Evolutionary conservation across 2,113 vertebrate genomes (phyloP).

Genomic region (Physeter macrocephalus): DNA sequence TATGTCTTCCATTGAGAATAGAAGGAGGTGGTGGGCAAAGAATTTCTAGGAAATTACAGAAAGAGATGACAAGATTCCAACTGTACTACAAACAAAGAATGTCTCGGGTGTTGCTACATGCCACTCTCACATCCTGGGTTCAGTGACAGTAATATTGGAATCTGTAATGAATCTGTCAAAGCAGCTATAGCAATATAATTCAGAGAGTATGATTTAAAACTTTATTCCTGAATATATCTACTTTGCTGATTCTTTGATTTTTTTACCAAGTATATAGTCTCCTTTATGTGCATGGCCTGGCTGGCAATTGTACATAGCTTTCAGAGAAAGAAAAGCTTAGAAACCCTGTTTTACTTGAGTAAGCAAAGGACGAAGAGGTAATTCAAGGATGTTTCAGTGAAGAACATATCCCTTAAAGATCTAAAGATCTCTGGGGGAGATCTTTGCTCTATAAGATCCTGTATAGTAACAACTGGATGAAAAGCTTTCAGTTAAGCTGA

Average conservation of each 20-base stretch:
- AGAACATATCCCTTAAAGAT: not conserved
- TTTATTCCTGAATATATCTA: not conserved
- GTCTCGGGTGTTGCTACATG: not conserved
- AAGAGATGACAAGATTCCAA: not conserved
- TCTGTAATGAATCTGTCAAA: not conserved
- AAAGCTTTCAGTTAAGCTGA: not conserved
- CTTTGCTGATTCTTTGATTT: not conserved
- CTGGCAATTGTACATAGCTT: not conserved
- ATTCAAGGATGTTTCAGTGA: not conserved
- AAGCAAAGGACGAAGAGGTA: not conserved
- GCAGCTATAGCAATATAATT: not conserved
- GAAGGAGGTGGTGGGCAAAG: conserved; percentile 47
- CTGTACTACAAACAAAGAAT: not conserved
- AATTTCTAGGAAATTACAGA: conserved; percentile 51
- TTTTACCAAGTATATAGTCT: not conserved
- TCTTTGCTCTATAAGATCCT: not conserved
- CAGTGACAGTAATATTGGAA: not conserved
- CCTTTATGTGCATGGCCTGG: not conserved
- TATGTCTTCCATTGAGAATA: conserved; percentile 44
- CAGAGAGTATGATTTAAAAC: not conserved
- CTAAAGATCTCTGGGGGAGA: not conserved
- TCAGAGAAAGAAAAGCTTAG: not conserved
- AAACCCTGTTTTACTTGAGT: not conserved
- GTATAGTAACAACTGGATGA: not conserved
- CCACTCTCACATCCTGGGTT: not conserved